phyloP scores from a whole-genome alignment of 2,888 invertebrate genomes.

The Eupelmus urozonus region DNA sequence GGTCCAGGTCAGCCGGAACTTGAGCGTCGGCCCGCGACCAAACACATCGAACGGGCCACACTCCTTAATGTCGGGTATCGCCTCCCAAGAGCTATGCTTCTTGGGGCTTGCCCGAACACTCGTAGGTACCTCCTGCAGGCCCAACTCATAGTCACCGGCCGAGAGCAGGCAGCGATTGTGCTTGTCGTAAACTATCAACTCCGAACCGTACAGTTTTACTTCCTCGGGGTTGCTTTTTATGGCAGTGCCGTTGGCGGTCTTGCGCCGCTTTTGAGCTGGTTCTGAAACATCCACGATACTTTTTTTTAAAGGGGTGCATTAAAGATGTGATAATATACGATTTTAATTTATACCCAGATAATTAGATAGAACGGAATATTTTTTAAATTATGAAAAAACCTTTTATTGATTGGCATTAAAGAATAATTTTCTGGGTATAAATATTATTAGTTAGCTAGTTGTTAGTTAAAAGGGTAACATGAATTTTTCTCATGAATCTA shows the following conservation, averaged over 20 bases:
- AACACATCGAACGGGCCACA: constrained; percentile 86
- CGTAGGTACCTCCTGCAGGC: constrained; percentile 85
- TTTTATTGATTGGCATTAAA: no score
- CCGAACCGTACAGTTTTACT: constrained; percentile 84
- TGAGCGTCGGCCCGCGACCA: constrained; percentile 88
- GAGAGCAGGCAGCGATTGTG: constrained; percentile 91
- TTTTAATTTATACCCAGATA: neutral
- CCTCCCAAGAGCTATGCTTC: constrained; percentile 86
- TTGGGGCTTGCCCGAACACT: constrained; percentile 80
- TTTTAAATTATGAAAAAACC: no score
- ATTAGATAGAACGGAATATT: no score
- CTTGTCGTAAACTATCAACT: constrained; percentile 93
- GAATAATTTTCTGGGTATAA: no score
- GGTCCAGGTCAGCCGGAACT: constrained; percentile 91
- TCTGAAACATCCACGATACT: constrained; percentile 79
- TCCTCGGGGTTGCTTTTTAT: constrained; percentile 75
- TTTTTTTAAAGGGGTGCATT: no score
- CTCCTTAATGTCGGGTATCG: constrained; percentile 80
- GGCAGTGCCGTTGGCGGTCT: constrained; percentile 78
- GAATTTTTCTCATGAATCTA: no score
- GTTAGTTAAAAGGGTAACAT: no score
- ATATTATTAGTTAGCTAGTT: no score
- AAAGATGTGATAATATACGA: no score
- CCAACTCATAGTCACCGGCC: constrained; percentile 94
- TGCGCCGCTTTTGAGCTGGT: constrained; percentile 85